A percentile compares a stretch with the other conserved stretches of the same genome.
phyloP scores from a whole-genome alignment of 1,140 invertebrate genomes.

The Drosophila funebris region DNA sequence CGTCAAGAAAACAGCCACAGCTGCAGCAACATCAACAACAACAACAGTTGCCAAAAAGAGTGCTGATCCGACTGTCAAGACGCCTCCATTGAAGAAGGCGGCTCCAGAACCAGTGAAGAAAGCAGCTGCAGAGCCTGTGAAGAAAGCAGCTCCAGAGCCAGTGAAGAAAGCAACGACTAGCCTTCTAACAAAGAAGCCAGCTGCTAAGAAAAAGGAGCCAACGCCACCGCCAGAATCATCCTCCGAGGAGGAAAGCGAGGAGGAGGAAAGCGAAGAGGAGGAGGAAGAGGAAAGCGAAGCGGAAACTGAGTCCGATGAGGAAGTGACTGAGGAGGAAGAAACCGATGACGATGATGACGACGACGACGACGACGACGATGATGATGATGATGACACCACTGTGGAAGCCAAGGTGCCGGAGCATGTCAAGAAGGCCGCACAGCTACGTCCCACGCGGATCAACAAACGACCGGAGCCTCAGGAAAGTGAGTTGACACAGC shows the following conservation, averaged over 20 bases:
- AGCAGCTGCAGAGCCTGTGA: constrained; percentile 51
- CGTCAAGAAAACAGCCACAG: constrained; percentile 43
- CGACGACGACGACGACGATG: constrained; percentile 56
- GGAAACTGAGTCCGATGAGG: constrained; percentile 40
- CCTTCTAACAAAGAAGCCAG: constrained; percentile 41
- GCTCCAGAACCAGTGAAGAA: constrained; percentile 39
- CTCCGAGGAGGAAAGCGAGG: constrained; percentile 64
- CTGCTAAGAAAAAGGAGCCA: constrained; percentile 67
- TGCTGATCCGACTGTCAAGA: constrained; percentile 31
- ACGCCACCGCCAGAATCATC: constrained; percentile 76
- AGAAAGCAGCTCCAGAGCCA: constrained; percentile 47
- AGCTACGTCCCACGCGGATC: constrained; percentile 64
- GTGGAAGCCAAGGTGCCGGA: constrained; percentile 69
- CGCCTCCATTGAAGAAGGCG: constrained; percentile 58
- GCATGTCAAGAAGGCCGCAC: constrained; percentile 68
- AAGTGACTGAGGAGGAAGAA: constrained; percentile 58
- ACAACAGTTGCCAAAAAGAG: constrained; percentile 9
- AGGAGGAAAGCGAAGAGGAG: constrained; percentile 67
- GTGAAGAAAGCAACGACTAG: constrained; percentile 45
- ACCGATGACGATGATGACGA: constrained; percentile 63
- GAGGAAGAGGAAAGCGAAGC: constrained; percentile 61
- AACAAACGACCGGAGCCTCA: constrained; percentile 61
- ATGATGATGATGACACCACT: constrained; percentile 53
- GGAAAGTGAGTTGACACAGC: constrained; percentile 80
- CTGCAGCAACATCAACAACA: constrained; percentile 37